Conservation (phyloP, 2,797 vertebrate genomes). For the Sebastes matsubarae region DNA sequence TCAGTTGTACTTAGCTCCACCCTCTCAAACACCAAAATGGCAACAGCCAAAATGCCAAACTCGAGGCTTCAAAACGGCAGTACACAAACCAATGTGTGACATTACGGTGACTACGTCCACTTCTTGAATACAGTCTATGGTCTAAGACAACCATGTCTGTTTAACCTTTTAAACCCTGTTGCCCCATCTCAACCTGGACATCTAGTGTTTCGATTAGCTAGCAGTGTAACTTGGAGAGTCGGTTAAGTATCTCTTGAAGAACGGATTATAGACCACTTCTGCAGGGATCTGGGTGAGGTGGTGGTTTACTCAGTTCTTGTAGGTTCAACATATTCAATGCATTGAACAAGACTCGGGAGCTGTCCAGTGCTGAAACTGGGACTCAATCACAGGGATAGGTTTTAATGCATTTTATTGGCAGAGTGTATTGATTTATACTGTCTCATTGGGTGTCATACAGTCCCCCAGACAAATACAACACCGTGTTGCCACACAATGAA, state of each 20-base stretch:
- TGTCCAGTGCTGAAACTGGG: constrained; percentile 48
- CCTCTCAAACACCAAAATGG: too few species aligned
- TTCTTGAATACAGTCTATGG: too few species aligned
- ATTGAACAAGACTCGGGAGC: background rate
- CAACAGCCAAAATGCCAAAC: too few species aligned
- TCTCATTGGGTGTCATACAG: constrained; percentile 14
- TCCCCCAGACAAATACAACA: background rate
- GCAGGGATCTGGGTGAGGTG: background rate
- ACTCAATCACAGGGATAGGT: background rate
- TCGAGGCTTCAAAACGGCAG: too few species aligned
- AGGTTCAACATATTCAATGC: background rate
- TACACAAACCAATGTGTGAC: too few species aligned
- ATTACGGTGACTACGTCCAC: too few species aligned
- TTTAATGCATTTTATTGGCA: background rate
- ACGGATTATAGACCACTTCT: background rate
- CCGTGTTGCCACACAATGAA: constrained; percentile 4
- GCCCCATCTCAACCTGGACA: background rate
- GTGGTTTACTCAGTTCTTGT: background rate
- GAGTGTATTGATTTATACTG: constrained; percentile 16
- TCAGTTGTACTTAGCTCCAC: too few species aligned
- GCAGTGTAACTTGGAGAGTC: background rate
- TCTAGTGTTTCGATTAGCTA: background rate
- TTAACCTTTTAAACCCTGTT: background rate
- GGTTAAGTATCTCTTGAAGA: background rate
- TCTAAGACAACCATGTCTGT: background rate